Base-by-base conservation (phyloP, 2,113 vertebrate genomes). In the Oreochromis aureus region DNA sequence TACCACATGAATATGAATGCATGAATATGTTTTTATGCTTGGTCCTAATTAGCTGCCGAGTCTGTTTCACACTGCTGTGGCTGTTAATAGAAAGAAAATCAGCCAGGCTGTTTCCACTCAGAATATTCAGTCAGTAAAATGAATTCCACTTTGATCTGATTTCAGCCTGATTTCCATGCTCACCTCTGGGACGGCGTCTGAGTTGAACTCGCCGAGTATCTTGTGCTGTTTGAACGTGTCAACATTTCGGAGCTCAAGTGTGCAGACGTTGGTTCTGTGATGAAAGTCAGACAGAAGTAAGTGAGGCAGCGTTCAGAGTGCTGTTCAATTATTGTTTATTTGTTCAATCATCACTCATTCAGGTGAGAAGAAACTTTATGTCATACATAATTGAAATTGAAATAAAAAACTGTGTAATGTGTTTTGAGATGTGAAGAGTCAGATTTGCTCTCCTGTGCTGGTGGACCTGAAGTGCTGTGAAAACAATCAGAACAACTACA, bases 251-350 rank as follows among this genome's bases (percentile, higher is more conserved):
- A 24, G 34, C 19, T 69, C 1, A 2, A 69, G 34, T 13, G 61
- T 8, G 61, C 63, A 22, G 36, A 22, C 4, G 19, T 13, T 2
- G 11, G 34, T 36, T 39, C 34, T 9, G 19, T 1, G 63, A 69
- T 69, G 34, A 69, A 69, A 39, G 19, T 22, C 11, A 0, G 34
- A 39, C 1, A 2, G 0, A 69, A 0, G 34, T 39, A n/a, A 39
- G 61, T 1, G 4, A 66, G 34, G 63, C 34, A 3, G 34, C 19
- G 19, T 22, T 22, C 11, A 22, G 34, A 22, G 19, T 6, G 19
- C 19, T 41, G 7, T 2, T 69, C 34, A 22, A 5, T 69, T 39
- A 0, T 63, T 11, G 30, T 1, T n/a, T 2, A 66, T n/a, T 12
- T 2, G 6, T 66, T 69, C 19, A 41, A 41, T 39, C 34, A n/a